A percentile compares a stretch with the other conserved stretches of the same genome.
Conservation (phyloP, 2,797 vertebrate species). For the Cirrhinus molitorella region DNA sequence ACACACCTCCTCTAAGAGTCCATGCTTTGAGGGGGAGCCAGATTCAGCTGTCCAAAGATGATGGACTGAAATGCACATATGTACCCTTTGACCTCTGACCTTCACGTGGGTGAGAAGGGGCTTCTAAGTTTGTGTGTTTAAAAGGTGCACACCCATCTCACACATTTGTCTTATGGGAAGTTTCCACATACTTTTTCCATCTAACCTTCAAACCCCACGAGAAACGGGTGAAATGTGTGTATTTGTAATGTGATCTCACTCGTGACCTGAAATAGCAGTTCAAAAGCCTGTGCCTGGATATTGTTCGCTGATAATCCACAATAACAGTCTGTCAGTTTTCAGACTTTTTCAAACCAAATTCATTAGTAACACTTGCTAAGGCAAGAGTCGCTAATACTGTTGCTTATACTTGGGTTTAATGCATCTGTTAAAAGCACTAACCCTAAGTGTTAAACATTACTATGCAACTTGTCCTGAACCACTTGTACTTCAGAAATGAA, state of each 20-base stretch:
- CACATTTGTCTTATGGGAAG: constrained; percentile 48
- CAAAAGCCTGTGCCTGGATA: constrained; percentile 43
- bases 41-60: constrained; percentile 62
- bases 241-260: constrained; percentile 42
- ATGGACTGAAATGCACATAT: constrained; percentile 66
- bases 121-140: constrained; percentile 44
- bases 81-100: constrained; percentile 56
- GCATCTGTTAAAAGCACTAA: neutral
- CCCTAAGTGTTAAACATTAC: neutral
- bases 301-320: constrained; percentile 37
- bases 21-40: constrained; percentile 36
- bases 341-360: neutral
- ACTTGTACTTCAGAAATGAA: neutral
- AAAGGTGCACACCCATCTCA: constrained; percentile 31
- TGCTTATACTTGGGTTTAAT: neutral
- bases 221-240: constrained; percentile 23
- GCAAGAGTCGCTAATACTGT: neutral
- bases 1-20: constrained; percentile 6
- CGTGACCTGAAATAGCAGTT: constrained; percentile 26
- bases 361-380: neutral
- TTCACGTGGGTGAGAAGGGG: constrained; percentile 13
- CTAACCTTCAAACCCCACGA: constrained; percentile 45
- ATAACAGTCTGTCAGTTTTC: constrained; percentile 24
- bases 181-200: constrained; percentile 47
- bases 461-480: neutral